Evolutionary conservation across 1,140 invertebrate genomes (phyloP), one percentile per base, ranked within the genome.

Genomic region (Drosophila melanica): DNA sequence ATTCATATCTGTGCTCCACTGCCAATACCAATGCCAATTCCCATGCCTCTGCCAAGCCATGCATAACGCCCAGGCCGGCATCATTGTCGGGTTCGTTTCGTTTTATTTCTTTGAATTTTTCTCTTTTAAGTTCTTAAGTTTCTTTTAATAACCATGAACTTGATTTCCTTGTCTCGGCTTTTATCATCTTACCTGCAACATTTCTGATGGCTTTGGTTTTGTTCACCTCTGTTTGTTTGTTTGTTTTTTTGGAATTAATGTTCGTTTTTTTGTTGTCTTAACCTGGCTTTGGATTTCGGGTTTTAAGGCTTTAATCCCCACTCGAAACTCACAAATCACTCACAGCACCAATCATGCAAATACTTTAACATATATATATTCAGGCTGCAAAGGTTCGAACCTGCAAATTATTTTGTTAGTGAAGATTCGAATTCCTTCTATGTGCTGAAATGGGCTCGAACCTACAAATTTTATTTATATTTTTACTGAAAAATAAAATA

Each of bases 61-160:
- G 73, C 70, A 89, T 92, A 62, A 81, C 90, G 67, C 90, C 91
- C 64, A 79, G 91, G 90, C 91, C 91, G 73, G 90, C 91, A 72
- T 92, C 91, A 63, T 81, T 92, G 90, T 92, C 91, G 86, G 91
- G 91, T 92, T 91, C 84, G 91, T 92, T 91, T 75, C 58, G 69
- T 57, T 72, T 90, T 66, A 62, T 63, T 62, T 69, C 68, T 55
- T 63, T 62, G 20, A 55, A 12, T 18, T 80, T 66, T 63, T 62
- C 39, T 66, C 59, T 47, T 64, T 50, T 50, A 35, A 67, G 75
- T 50, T 67, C 69, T 59, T 60, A 35, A 47, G 67, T 76, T 72
- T 65, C 48, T 65, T 51, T 37, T 11, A 39, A 57, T 58, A 58
- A 58, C 14, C 55, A 16, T 58, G 9, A 39, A 41, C 11, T 23